phyloP scores from a whole-genome alignment of 2,113 vertebrate species.

The Micromys minutus region DNA sequence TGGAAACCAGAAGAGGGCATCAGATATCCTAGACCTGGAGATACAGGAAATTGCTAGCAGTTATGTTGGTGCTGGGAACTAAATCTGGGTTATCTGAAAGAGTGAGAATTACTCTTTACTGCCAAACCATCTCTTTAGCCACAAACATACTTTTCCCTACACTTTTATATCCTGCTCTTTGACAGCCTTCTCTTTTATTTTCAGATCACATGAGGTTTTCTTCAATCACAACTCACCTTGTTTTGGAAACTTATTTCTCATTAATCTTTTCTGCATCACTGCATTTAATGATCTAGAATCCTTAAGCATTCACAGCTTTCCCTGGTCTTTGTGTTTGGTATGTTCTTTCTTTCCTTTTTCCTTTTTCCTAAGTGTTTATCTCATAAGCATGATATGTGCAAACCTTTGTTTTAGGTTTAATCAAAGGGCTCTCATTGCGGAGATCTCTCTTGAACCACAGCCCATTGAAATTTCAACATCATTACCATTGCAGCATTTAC shows the following conservation, averaged over 20 bases:
- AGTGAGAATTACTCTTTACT: background rate
- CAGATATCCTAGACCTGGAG: background rate
- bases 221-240: background rate
- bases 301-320: background rate
- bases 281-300: background rate
- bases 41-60: background rate
- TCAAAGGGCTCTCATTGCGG: background rate
- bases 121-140: background rate
- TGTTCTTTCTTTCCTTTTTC: background rate
- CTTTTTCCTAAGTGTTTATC: background rate
- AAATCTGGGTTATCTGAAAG: background rate
- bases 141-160: no score
- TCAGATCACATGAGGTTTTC: background rate
- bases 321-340: background rate
- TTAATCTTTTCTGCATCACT: background rate
- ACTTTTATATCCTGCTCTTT: no score
- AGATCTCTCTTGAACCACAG: background rate
- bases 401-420: constrained; percentile 8
- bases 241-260: background rate
- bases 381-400: background rate
- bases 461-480: background rate
- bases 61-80: background rate
- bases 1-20: background rate
- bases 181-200: background rate
- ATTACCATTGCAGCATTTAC: background rate